Evolutionary conservation across 2,797 vertebrate species (phyloP).

Genomic region (Microctenopoma lineatum): DNA sequence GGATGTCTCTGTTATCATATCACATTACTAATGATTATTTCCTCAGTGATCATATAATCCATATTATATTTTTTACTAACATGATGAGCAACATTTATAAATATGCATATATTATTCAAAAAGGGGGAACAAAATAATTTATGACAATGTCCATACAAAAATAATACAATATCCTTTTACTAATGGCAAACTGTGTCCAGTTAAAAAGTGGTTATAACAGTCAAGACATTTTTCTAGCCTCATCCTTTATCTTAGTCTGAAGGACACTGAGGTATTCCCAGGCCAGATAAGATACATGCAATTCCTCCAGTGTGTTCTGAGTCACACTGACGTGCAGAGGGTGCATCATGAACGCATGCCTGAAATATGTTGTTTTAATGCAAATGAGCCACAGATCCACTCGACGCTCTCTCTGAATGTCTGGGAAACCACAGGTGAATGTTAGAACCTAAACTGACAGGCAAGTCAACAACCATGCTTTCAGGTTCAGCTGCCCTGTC

Average conservation of each 20-base stretch:
- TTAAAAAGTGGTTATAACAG: constrained; percentile 5
- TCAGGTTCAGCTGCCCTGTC: constrained; percentile 6
- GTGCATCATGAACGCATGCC: constrained; percentile 6
- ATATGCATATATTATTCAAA: background rate
- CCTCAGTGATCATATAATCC: background rate
- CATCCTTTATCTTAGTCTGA: background rate
- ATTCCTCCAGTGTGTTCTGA: constrained; percentile 12
- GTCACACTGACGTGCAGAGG: background rate
- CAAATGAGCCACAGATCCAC: background rate
- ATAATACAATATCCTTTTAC: background rate
- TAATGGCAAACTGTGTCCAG: background rate
- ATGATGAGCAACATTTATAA: background rate
- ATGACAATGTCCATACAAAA: background rate
- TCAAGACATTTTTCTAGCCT: background rate
- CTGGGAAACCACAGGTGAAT: background rate
- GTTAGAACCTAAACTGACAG: background rate
- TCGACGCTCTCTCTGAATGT: constrained; percentile 1
- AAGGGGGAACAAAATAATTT: background rate
- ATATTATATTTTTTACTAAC: constrained; percentile 1
- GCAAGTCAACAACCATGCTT: constrained; percentile 3
- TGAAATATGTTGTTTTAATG: background rate
- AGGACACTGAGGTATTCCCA: constrained; percentile 3
- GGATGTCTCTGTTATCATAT: background rate
- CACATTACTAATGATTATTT: constrained; percentile 19
- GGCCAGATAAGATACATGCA: constrained; percentile 4